These are phyloP conservation scores for Oryzias dopingdopingensis DNA, from an alignment of 2,797 vertebrate species.

Conservation along the genomic window DNA sequence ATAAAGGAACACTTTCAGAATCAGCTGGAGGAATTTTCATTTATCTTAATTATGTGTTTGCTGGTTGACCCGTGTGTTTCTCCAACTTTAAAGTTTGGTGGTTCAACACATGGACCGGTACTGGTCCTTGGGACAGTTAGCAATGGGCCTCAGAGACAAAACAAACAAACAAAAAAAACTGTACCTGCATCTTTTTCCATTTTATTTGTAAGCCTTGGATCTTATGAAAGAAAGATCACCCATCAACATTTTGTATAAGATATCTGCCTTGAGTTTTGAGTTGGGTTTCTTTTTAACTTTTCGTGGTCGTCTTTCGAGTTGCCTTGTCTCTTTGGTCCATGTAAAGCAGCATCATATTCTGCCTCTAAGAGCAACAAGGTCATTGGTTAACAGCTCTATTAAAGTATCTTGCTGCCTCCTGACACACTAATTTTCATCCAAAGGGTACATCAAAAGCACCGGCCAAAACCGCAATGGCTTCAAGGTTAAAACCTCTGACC, in stretches of 20 bases:
- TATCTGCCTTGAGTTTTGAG: too few relatives aligned
- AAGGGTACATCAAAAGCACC: slow-evolving; percentile 57
- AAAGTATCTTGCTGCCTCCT: slow-evolving; percentile 46
- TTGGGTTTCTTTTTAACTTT: too few relatives aligned
- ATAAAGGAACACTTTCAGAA: slow-evolving; percentile 3
- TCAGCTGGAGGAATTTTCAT: slow-evolving; percentile 2
- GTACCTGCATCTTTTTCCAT: too few relatives aligned
- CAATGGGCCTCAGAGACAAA: too few relatives aligned
- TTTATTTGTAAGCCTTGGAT: too few relatives aligned
- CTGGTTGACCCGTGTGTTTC: neutral
- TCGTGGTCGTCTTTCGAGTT: neutral
- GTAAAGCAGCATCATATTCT: slow-evolving; percentile 42
- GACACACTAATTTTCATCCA: slow-evolving; percentile 52
- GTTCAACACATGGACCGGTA: too few relatives aligned
- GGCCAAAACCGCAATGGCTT: slow-evolving; percentile 41
- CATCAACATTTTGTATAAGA: too few relatives aligned
- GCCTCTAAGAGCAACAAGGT: slow-evolving; percentile 44
- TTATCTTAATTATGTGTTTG: slow-evolving; percentile 16
- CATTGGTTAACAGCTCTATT: slow-evolving; percentile 55
- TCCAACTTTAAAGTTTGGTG: too few relatives aligned
- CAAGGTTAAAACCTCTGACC: slow-evolving; percentile 50
- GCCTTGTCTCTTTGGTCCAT: slow-evolving; percentile 50
- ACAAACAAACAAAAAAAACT: too few relatives aligned
- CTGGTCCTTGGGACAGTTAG: too few relatives aligned
- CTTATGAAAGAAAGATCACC: too few relatives aligned